These are phyloP conservation scores for Cavia porcellus DNA, from an alignment of 2,113 vertebrate species.

Conservation along the genomic window DNA sequence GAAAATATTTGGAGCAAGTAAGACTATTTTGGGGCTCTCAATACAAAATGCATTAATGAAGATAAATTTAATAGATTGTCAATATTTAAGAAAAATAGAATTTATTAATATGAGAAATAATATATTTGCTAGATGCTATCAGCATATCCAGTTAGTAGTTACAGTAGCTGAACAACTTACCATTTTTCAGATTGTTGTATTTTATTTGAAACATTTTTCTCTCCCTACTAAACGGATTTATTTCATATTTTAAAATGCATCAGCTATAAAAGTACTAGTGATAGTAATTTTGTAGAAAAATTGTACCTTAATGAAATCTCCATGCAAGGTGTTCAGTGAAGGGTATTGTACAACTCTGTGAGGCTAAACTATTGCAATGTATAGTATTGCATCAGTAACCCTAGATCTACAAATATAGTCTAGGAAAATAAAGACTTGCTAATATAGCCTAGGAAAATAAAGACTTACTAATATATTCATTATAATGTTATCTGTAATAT, in stretches of 20 bases:
- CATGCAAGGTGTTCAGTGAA: neutral
- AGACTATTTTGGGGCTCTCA: neutral
- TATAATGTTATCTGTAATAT: neutral
- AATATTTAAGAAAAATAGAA: neutral
- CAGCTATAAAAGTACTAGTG: neutral
- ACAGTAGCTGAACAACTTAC: neutral
- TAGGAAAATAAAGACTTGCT: neutral
- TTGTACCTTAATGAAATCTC: neutral
- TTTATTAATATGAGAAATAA: neutral
- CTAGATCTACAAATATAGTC: neutral
- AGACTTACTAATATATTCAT: neutral
- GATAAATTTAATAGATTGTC: neutral
- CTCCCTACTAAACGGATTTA: neutral
- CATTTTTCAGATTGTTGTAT: neutral
- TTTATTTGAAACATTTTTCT: neutral
- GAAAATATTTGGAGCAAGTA: neutral
- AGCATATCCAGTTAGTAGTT: neutral
- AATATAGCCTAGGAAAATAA: neutral
- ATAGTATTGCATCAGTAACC: neutral
- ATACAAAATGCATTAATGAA: neutral
- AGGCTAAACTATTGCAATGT: neutral
- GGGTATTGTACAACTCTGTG: neutral
- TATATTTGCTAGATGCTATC: neutral
- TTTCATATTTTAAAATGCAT: conserved; percentile 8
- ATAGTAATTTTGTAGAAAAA: neutral